phyloP scores from a whole-genome alignment of 2,888 invertebrate species.

The Drosophila maculinotata region DNA sequence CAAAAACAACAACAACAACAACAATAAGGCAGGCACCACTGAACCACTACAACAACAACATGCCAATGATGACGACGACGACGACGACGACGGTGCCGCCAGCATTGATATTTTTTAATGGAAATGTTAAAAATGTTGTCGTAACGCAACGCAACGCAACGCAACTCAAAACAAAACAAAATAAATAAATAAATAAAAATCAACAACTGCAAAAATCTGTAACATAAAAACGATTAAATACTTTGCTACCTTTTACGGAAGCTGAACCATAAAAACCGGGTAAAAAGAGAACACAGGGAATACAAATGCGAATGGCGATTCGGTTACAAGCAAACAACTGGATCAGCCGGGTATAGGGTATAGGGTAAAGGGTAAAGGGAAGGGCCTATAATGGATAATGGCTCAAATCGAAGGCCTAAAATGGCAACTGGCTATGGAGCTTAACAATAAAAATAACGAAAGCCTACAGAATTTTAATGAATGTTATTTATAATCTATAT shows the following conservation, averaged over 20 bases:
- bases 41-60: slow-evolving; percentile 18
- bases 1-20: slow-evolving; percentile 32
- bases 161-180: slow-evolving; percentile 15
- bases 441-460: neutral
- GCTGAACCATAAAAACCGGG: slow-evolving; percentile 59
- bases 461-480: neutral
- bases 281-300: slow-evolving; percentile 47
- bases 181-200: slow-evolving; percentile 29
- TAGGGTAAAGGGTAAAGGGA: slow-evolving; percentile 21
- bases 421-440: slow-evolving; percentile 13
- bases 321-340: slow-evolving; percentile 37
- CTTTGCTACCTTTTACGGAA: slow-evolving; percentile 78
- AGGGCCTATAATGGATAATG: slow-evolving; percentile 10
- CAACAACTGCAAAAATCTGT: slow-evolving; percentile 61
- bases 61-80: slow-evolving; percentile 59
- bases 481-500: neutral
- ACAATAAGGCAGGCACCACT: slow-evolving; percentile 2
- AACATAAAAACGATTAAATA: slow-evolving; percentile 74
- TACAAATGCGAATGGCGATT: slow-evolving; percentile 50
- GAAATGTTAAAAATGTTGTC: slow-evolving; percentile 75
- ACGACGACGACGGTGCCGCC: slow-evolving; percentile 44
- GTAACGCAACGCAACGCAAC: slow-evolving; percentile 42
- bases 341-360: slow-evolving; percentile 39
- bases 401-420: slow-evolving; percentile 21
- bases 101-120: slow-evolving; percentile 78